Base-by-base conservation (phyloP, 2,113 vertebrate genomes). In the Eubucco bourcierii region DNA sequence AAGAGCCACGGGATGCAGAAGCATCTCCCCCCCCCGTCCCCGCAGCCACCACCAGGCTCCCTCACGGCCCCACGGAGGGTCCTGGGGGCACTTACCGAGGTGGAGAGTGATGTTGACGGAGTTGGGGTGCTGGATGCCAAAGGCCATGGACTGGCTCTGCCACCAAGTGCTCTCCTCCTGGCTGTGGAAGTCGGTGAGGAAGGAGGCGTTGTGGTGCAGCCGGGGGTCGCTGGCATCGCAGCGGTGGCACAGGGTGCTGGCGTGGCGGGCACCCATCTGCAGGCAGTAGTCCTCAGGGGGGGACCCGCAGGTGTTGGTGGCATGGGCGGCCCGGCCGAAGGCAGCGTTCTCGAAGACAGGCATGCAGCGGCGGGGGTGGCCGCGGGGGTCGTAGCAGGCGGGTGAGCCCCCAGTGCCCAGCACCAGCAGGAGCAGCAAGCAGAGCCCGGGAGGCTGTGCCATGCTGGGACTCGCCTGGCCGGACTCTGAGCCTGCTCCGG, bases 111-210 rank as follows among this genome's bases (percentile, higher is more conserved):
- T 95, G 97, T 98, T 99, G 96, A 99, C 98, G 0, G 98, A 98
- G 91, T 97, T 98, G 64, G 99, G 99, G 93, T 98, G 78, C 97
- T 99, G 99, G 87, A 99, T 96, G 10, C 98, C 98, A 0, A 98
- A 98, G 78, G 97, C 98, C 99, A 99, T 99, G 93, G 99, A 99
- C 95, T 99, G 99, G 96, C 99, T 99, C 97, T 99, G 99, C 99
- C 99, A 99, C 99, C 98, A 99, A n/a, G 98, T 99, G 87, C 97
- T 98, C 84, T 99, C 99, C 70, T 99, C 98, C 21, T 98, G 98
- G 84, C 97, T 98, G 97, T 99, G 98, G 97, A 99, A 99, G 97
- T 99, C 99, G 6, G 98, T 99, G 97, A 99, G 98, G 91, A 98
- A 97, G 90, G 97, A 97, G 95, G 98, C 97, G 4, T 98, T 97